A percentile compares a stretch with the other conserved stretches of the same genome.
phyloP scores from a whole-genome alignment of 2,113 vertebrate species.

The Choloepus hoffmanni region DNA sequence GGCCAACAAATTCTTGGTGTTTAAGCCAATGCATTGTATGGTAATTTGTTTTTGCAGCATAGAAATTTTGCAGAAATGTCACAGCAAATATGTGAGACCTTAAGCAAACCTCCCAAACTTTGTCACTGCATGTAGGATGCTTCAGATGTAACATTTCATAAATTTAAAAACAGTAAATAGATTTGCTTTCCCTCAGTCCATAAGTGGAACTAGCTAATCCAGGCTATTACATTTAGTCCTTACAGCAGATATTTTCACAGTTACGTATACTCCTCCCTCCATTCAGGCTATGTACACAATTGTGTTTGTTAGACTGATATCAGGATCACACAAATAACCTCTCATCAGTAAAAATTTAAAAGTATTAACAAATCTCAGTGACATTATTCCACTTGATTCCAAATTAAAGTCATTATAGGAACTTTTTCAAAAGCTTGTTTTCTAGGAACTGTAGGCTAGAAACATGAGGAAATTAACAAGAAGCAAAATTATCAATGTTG shows the following conservation, averaged over 20 bases:
- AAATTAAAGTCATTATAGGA: neutral
- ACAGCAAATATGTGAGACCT: neutral
- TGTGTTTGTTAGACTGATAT: neutral
- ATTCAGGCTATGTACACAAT: neutral
- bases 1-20: too few relatives aligned
- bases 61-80: neutral
- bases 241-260: neutral
- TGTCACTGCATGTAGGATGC: accelerated
- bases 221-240: neutral
- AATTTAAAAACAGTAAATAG: neutral
- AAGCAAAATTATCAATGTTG: neutral
- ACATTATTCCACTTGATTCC: neutral
- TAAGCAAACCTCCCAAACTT: neutral
- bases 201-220: neutral
- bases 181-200: neutral
- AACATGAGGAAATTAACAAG: neutral
- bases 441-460: neutral
- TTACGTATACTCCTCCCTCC: neutral
- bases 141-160: neutral
- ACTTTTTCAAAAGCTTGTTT: neutral
- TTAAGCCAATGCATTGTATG: too few relatives aligned
- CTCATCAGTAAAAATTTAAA: neutral
- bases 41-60: too few relatives aligned
- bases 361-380: neutral
- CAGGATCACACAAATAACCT: neutral